Percentiles rank a stretch among this genome's conserved stretches.
Conservation (phyloP, 2,113 vertebrate genomes). For the Amphiprion ocellaris region DNA sequence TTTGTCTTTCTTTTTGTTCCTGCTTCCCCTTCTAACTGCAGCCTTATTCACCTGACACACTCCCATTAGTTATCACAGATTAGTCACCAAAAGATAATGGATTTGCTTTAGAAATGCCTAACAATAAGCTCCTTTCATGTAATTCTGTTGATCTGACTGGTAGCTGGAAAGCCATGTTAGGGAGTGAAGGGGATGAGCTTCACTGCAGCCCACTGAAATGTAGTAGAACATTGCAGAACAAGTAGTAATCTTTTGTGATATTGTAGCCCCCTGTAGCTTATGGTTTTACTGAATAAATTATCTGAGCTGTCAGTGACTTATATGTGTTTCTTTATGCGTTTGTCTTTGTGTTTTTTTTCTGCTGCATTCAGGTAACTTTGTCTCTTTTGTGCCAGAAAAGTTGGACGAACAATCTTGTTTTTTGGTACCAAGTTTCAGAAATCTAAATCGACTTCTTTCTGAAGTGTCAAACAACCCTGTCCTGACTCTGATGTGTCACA, state of each 20-base stretch:
- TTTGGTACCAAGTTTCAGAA: neutral
- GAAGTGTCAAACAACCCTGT: constrained; percentile 16
- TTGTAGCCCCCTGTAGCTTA: neutral
- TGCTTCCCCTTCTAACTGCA: neutral
- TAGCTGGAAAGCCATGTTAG: neutral
- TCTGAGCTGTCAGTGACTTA: neutral
- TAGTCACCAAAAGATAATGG: constrained; percentile 45
- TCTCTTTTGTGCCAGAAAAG: constrained; percentile 10
- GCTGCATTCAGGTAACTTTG: neutral
- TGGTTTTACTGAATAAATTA: constrained; percentile 19
- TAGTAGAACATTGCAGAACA: constrained; percentile 8
- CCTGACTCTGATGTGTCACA: neutral
- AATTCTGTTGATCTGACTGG: constrained; percentile 22
- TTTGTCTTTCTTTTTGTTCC: neutral
- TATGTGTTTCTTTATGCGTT: neutral
- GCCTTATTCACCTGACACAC: neutral
- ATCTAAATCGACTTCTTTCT: neutral
- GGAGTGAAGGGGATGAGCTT: constrained; percentile 20
- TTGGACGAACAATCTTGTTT: constrained; percentile 12
- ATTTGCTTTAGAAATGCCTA: constrained; percentile 31
- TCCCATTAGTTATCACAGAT: constrained; percentile 50
- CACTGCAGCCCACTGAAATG: constrained; percentile 8
- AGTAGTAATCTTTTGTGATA: constrained; percentile 11
- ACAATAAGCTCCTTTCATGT: constrained; percentile 46
- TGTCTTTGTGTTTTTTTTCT: neutral